These are phyloP conservation scores for Chanos chanos DNA, from an alignment of 2,797 vertebrate species.

Conservation along the genomic window DNA sequence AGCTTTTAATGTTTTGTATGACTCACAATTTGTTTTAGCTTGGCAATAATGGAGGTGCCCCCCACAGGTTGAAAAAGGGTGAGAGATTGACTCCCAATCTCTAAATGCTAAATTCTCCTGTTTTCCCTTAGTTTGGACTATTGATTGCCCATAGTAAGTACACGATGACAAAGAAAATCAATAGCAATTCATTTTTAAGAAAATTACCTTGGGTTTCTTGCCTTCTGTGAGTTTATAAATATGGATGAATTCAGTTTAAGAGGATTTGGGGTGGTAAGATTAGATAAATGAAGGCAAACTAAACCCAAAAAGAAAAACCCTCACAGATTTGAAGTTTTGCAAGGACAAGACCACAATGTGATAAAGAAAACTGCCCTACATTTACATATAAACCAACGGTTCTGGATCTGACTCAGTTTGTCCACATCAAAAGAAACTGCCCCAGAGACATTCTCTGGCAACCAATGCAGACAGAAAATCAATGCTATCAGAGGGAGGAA, in stretches of 20 bases:
- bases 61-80: no score
- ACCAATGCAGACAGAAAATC: conserved; percentile 37
- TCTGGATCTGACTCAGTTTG: no score
- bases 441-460: no score
- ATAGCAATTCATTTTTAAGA: conserved; percentile 22
- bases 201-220: conserved; percentile 20
- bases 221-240: conserved; percentile 23
- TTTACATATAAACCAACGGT: no score
- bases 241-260: conserved; percentile 3
- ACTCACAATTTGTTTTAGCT: no score
- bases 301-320: background rate
- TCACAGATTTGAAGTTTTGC: background rate
- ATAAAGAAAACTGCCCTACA: background rate
- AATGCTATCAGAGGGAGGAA: conserved; percentile 41
- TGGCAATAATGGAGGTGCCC: no score
- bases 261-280: conserved; percentile 40
- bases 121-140: conserved; percentile 1
- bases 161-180: conserved; percentile 41
- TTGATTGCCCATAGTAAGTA: conserved; percentile 21
- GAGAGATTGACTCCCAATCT: no score
- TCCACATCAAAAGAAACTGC: no score
- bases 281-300: conserved; percentile 33
- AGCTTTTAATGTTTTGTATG: no score
- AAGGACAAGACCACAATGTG: background rate
- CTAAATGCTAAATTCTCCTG: background rate